Evolutionary conservation across 2,797 vertebrate genomes (phyloP).

Genomic region (Distichodus sexfasciatus): DNA sequence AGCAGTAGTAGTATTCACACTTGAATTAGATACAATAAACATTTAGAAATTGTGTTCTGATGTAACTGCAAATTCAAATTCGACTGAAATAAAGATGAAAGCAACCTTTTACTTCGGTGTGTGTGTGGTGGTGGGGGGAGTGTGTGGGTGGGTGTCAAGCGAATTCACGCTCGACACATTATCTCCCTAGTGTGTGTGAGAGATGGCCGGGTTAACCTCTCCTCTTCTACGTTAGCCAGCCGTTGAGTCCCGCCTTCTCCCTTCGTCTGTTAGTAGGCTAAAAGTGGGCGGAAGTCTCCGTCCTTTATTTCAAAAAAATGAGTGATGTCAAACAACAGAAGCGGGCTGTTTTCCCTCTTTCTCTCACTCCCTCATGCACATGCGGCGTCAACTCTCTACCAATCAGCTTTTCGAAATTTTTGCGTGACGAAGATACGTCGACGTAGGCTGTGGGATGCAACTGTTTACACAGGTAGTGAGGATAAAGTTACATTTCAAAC

Average conservation of each 20-base stretch:
- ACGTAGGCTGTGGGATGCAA: not conserved
- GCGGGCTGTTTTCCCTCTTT: slow-evolving; percentile 27
- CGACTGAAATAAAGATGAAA: no score
- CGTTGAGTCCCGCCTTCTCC: slow-evolving; percentile 52
- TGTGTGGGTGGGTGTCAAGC: not conserved
- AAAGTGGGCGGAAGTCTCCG: slow-evolving; percentile 56
- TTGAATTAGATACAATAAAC: no score
- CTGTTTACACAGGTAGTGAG: not conserved
- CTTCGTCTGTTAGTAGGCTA: slow-evolving; percentile 54
- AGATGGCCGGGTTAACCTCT: not conserved
- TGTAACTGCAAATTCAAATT: no score
- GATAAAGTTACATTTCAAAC: no score
- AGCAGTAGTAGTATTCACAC: no score
- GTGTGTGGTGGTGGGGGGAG: not conserved
- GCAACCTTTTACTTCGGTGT: no score
- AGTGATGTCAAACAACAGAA: slow-evolving; percentile 59
- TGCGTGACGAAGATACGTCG: slow-evolving; percentile 1
- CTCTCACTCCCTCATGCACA: slow-evolving; percentile 30
- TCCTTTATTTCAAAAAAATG: slow-evolving; percentile 59
- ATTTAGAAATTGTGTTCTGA: no score
- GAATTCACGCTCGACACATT: slow-evolving; percentile 13
- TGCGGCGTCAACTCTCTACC: slow-evolving; percentile 41
- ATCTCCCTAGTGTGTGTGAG: slow-evolving; percentile 13
- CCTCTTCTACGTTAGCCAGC: slow-evolving; percentile 16
- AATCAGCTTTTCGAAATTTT: slow-evolving; percentile 37